phyloP scores from a whole-genome alignment of 2,797 vertebrate genomes.

The Valencia hispanica region DNA sequence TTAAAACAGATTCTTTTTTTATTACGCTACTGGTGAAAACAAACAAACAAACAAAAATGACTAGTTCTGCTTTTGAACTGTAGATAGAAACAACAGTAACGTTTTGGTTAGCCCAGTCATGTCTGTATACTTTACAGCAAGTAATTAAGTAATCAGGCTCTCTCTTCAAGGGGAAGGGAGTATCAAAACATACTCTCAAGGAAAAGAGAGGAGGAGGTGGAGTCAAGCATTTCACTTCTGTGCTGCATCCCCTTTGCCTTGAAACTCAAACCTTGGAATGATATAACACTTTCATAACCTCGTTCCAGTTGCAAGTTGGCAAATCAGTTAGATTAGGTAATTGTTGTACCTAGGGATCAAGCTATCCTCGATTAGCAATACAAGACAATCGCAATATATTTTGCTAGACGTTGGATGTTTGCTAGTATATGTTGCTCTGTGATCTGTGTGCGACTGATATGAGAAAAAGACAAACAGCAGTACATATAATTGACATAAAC shows the following conservation, averaged over 20 bases:
- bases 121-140: neutral
- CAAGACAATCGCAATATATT: neutral
- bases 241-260: neutral
- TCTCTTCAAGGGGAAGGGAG: neutral
- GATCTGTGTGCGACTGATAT: no score
- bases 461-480: neutral
- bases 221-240: neutral
- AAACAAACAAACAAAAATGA: no score
- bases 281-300: conserved; percentile 1
- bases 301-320: neutral
- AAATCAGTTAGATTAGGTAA: conserved; percentile 3
- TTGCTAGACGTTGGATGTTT: neutral
- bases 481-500: neutral
- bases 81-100: neutral
- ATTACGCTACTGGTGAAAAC: no score
- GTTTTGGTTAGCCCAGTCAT: neutral
- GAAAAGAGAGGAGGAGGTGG: neutral
- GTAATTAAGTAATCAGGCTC: neutral
- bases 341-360: neutral
- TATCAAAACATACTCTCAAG: neutral
- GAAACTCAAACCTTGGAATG: conserved; percentile 1
- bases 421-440: neutral
- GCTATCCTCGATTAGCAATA: neutral
- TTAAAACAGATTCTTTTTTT: no score
- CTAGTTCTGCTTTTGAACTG: no score